These are phyloP conservation scores for Lacerta bilineata DNA, from an alignment of 2,797 vertebrate species.

Conservation along the genomic window DNA sequence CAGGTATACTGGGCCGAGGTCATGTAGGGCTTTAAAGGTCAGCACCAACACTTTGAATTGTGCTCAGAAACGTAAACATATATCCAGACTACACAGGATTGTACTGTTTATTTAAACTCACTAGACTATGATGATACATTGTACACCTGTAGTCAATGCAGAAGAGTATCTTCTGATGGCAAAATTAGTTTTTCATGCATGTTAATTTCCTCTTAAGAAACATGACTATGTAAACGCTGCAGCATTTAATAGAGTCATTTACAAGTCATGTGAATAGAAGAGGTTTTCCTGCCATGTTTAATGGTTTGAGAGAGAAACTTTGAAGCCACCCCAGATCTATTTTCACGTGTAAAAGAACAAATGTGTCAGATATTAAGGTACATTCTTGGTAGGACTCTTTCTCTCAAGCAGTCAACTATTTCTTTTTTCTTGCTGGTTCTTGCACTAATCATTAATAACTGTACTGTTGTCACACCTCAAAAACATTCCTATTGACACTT, in stretches of 20 bases:
- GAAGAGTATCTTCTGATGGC: constrained; percentile 13
- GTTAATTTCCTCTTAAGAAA: not conserved
- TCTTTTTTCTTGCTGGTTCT: constrained; percentile 69
- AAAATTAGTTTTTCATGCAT: constrained; percentile 14
- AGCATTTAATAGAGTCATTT: constrained; percentile 35
- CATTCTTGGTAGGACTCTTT: constrained; percentile 69
- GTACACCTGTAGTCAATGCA: not conserved
- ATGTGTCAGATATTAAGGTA: constrained; percentile 56
- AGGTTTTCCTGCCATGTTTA: constrained; percentile 36
- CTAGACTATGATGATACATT: not conserved
- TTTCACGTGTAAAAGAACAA: constrained; percentile 47
- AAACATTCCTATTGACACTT: constrained; percentile 83
- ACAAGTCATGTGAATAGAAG: constrained; percentile 16
- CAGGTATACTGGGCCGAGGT: too few relatives aligned
- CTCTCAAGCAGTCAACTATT: constrained; percentile 53
- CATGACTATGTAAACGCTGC: constrained; percentile 9
- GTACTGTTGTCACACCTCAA: constrained; percentile 81
- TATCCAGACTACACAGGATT: not conserved
- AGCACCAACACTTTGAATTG: too few relatives aligned
- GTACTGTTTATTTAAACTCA: not conserved
- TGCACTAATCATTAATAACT: constrained; percentile 83
- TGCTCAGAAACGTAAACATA: too few relatives aligned
- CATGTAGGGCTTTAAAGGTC: too few relatives aligned
- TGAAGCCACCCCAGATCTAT: constrained; percentile 74
- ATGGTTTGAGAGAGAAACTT: constrained; percentile 67